Conservation (phyloP, 2,113 vertebrate species). For the Solea solea region DNA sequence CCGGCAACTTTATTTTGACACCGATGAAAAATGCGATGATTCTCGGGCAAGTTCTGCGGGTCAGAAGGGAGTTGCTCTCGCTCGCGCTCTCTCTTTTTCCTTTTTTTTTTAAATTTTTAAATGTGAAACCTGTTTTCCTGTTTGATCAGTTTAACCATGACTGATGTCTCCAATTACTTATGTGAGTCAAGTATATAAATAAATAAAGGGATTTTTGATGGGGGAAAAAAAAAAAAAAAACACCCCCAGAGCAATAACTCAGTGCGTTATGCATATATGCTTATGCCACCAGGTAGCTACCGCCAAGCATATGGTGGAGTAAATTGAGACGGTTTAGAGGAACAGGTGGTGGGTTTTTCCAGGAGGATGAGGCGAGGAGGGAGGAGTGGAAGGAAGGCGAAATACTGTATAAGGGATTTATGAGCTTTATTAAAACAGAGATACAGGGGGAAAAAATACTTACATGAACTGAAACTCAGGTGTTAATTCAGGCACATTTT, state of each 20-base stretch:
- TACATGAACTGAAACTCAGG: too few relatives aligned
- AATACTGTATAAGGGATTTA: neutral
- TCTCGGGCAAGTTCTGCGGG: too few relatives aligned
- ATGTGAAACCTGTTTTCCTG: too few relatives aligned
- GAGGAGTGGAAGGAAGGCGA: neutral
- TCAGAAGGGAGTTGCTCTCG: too few relatives aligned
- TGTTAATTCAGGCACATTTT: too few relatives aligned
- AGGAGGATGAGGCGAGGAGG: constrained; percentile 52
- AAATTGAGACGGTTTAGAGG: constrained; percentile 83
- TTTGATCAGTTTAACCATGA: constrained; percentile 53
- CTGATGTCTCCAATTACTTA: constrained; percentile 55
- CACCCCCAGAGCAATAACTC: constrained; percentile 18
- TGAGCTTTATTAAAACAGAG: neutral
- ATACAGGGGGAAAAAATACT: neutral
- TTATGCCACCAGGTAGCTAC: constrained; percentile 64
- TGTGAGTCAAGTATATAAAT: constrained; percentile 28
- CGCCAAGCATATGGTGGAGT: constrained; percentile 84
- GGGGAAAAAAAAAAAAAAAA: constrained; percentile 9
- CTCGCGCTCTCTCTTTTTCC: too few relatives aligned
- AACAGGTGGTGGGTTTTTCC: constrained; percentile 82
- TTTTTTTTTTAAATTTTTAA: too few relatives aligned
- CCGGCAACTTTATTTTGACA: neutral
- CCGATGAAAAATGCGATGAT: neutral
- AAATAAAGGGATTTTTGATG: too few relatives aligned
- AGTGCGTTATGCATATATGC: constrained; percentile 81